Conservation (phyloP, 2,797 vertebrate genomes). For the Sebastes diploproa region DNA sequence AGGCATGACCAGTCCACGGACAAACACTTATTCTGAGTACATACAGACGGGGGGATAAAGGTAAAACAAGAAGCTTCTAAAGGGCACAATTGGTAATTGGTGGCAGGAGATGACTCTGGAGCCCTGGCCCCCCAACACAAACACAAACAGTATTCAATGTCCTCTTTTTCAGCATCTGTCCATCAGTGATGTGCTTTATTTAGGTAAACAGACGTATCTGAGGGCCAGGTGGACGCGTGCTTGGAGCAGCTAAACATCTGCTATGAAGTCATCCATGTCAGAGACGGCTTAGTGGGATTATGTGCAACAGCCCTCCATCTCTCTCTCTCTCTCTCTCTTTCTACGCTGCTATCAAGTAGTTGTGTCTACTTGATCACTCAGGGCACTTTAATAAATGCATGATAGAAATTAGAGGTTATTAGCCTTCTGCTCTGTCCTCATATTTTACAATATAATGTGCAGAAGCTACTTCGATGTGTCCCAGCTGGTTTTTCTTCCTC, state of each 20-base stretch:
- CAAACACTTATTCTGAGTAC: neutral
- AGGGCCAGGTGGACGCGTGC: slow-evolving; percentile 46
- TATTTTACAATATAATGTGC: slow-evolving; percentile 29
- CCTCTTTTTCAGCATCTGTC: slow-evolving; percentile 17
- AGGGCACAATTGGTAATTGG: neutral
- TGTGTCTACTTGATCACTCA: slow-evolving; percentile 47
- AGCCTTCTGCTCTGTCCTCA: slow-evolving; percentile 28
- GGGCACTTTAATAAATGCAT: slow-evolving; percentile 36
- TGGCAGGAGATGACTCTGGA: neutral
- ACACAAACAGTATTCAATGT: slow-evolving; percentile 6
- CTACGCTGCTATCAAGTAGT: slow-evolving; percentile 23
- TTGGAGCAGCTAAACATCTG: slow-evolving; percentile 55
- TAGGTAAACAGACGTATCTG: slow-evolving; percentile 42
- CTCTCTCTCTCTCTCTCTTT: neutral
- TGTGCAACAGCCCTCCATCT: slow-evolving; percentile 23
- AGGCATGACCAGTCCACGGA: neutral
- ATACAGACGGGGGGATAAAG: neutral
- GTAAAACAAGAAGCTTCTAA: neutral
- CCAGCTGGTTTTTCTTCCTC: slow-evolving; percentile 48
- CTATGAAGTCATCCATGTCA: slow-evolving; percentile 64
- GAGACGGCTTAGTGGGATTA: slow-evolving; percentile 34
- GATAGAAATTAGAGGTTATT: slow-evolving; percentile 39
- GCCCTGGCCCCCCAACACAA: neutral
- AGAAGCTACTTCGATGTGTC: slow-evolving; percentile 36
- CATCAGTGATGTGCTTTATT: slow-evolving; percentile 48